phyloP scores from a whole-genome alignment of 2,113 vertebrate genomes.

The Eulacestoma nigropectus region DNA sequence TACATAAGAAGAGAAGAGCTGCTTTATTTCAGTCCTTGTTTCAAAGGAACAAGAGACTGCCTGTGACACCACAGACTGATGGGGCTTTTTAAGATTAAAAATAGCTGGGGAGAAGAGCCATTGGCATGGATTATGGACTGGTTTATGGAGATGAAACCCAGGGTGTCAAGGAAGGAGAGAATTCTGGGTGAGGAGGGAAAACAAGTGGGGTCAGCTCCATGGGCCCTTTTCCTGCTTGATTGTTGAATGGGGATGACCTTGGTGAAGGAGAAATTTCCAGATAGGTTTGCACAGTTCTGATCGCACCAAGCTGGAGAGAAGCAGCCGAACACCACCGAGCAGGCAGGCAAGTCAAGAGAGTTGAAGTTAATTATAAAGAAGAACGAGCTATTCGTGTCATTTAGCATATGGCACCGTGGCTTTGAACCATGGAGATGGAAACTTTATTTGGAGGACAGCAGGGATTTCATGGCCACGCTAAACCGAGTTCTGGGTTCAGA shows the following conservation, averaged over 20 bases:
- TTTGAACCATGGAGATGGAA: neutral
- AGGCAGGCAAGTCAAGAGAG: neutral
- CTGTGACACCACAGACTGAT: conserved; percentile 18
- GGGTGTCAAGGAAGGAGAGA: neutral
- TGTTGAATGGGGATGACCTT: neutral
- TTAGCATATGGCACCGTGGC: neutral
- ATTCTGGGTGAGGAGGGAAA: neutral
- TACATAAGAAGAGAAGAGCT: neutral
- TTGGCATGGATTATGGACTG: conserved; percentile 57
- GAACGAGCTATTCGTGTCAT: neutral
- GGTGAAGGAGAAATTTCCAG: conserved; percentile 9
- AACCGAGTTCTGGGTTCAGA: neutral
- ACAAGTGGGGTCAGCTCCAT: neutral
- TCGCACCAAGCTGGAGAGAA: neutral
- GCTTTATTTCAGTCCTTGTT: conserved; percentile 17
- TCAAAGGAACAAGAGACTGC: conserved; percentile 12
- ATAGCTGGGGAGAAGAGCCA: conserved; percentile 55
- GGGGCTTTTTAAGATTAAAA: conserved; percentile 57
- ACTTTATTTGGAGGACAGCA: neutral
- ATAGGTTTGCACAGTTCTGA: neutral
- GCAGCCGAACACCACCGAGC: neutral
- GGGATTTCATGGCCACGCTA: neutral
- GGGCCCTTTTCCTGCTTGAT: neutral
- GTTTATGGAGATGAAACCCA: neutral
- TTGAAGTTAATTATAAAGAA: neutral